Evolutionary conservation across 2,888 invertebrate species (phyloP), one percentile per base, ranked within the genome.

Genomic region (Amorpha juglandis): DNA sequence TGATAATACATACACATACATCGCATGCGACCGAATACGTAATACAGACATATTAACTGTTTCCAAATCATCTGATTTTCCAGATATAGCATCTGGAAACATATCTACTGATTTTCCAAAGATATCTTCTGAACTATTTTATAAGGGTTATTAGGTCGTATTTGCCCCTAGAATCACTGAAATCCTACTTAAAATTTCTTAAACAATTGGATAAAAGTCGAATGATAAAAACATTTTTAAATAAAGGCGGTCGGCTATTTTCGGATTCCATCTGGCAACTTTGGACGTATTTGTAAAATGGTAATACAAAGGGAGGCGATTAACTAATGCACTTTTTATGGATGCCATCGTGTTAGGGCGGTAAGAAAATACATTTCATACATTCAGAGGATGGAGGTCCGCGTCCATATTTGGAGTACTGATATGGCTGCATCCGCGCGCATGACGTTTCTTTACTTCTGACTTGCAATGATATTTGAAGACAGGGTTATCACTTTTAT

Each of bases 321-420:
- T 42, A 42, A 58, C 19, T 58, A 19, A 19, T 9, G 58, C 58
- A 16, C 9, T 58, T 58, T 42, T 58, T 58, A 58, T 58, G 42
- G 38, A 58, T 19, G 19, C 19, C 58, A 12, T 58, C 42, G 42
- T 62, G 62, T 64, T 64, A 45, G 62, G 48, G 53, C 27, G 50
- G 38, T 12, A 48, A 42, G 35, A 52, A 55, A 64, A 47, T 27
- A 27, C 27, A 51, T 67, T 67, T 58, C 66, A 63, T 63, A 51
- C 21, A 50, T 48, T 63, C 38, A 45, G 50, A 63, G 67, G 62
- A 64, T 63, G 53, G 63, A 48, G 63, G 33, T 62, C 42, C 48
- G 50, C 50, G n/a, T 63, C 67, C 65, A 52, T 63, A 63, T 68
- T 64, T 64, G 66, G 69, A n/a, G 65, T 16, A 42, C 55, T 48